Evolutionary conservation across 2,113 vertebrate species (phyloP), one percentile per base, ranked within the genome.

Genomic region (Macquaria australasica): DNA sequence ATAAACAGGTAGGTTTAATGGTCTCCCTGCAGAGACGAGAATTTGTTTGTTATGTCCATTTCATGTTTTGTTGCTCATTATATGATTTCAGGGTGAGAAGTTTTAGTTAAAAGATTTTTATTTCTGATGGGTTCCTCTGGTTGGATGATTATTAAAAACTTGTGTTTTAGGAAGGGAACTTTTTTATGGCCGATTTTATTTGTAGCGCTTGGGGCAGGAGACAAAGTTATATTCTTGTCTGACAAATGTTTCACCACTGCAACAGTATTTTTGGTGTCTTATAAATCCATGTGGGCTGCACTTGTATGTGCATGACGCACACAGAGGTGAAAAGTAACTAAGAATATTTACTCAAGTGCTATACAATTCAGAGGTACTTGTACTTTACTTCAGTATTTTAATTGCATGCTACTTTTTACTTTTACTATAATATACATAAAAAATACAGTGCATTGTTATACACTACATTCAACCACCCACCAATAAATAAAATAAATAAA

Each of bases 1-100:
- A 83, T 79, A 87, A 87, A 88, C 70, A 88, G 66, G 14, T n/a
- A 71, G 63, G 8, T 74, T 60, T 90, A 88, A 79, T 82, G 76
- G 81, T 70, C 82, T 85, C 84, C 84, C 88, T 60, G 60, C 58
- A 84, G 77, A 84, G 45, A 88, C 41, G 14, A 18, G 79, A 50
- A 79, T 77, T 84, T 87, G 83, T 86, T 89, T 88, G 59, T 82
- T 79, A 37, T 71, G 75, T 78, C 86, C 69, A 78, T 28, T 77
- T 72, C 28, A 79, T 50, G 23, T 51, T 62, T 84, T 64, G 23
- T 73, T 86, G 18, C 45, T 80, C 23, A 37, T 86, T 84, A 73
- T 68, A 66, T 69, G 14, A 77, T 87, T 81, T 79, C 68, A 84
- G 67, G 67, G 66, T 4, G 25, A 25, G 28, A 63, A 20, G 72